These are phyloP conservation scores for Gallinago nigripennis DNA, from an alignment of 2,797 vertebrate genomes.

Conservation along the genomic window DNA sequence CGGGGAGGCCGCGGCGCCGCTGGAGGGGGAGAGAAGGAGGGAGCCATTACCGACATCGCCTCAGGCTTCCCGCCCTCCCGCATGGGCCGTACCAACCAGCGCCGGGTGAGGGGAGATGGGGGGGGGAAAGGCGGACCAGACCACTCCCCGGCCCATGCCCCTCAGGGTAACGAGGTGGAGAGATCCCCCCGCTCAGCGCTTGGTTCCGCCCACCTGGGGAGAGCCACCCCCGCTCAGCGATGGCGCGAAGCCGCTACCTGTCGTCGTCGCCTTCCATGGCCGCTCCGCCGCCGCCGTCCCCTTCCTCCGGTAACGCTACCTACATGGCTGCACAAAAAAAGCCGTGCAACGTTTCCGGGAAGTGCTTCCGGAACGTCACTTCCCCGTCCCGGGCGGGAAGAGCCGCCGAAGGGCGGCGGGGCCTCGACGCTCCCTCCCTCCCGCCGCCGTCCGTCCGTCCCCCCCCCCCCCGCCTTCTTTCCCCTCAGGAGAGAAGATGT, in stretches of 20 bases:
- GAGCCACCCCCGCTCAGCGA: neutral
- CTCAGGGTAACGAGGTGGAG: neutral
- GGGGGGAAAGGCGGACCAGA: neutral
- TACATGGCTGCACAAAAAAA: neutral
- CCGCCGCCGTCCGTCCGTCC: too few relatives aligned
- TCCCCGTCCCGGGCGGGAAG: neutral
- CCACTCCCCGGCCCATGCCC: neutral
- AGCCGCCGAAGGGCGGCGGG: neutral
- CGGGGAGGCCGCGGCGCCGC: constrained; percentile 34
- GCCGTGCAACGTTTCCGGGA: neutral
- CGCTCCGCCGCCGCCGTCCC: neutral
- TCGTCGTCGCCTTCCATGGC: neutral
- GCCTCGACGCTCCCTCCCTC: too few relatives aligned
- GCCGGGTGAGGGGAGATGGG: neutral
- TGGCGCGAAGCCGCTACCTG: neutral
- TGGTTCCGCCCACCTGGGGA: neutral
- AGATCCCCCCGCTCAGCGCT: neutral
- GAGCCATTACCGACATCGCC: neutral
- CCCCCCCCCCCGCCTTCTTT: too few relatives aligned
- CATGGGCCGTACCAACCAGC: neutral
- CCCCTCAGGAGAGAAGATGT: neutral
- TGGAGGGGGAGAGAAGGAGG: constrained; percentile 27
- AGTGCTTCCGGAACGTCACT: neutral
- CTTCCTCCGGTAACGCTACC: neutral
- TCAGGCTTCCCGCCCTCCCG: neutral